A percentile compares a stretch with the other conserved stretches of the same genome.
Conservation (phyloP, 1,140 invertebrate species). For the Mamestra configurata region DNA sequence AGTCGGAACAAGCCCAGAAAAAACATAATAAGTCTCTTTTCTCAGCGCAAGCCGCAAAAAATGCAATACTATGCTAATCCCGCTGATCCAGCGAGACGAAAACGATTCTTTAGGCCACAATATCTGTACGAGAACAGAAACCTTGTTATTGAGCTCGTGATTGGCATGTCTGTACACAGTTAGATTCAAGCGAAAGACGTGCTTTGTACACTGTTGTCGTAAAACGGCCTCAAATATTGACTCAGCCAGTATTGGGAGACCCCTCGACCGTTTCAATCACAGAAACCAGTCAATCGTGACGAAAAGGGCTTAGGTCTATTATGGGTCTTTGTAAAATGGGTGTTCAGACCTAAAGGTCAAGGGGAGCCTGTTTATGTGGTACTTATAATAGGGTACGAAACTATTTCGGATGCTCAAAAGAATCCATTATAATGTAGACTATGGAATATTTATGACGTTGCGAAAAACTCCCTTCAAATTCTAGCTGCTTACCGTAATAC, state of each 20-base stretch:
- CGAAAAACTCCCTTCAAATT: too few relatives aligned
- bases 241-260: conserved; percentile 55
- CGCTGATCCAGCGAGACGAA: not conserved
- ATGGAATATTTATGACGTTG: too few relatives aligned
- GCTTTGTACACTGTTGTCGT: conserved; percentile 50
- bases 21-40: not conserved
- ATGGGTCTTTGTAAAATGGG: conserved; percentile 35
- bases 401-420: too few relatives aligned
- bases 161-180: not conserved
- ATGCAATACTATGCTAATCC: conserved; percentile 35
- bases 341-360: conserved; percentile 32
- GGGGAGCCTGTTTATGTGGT: conserved; percentile 10
- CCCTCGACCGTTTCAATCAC: conserved; percentile 44
- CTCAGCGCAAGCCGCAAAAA: not conserved
- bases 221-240: conserved; percentile 65
- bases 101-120: not conserved
- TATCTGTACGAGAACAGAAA: conserved; percentile 9
- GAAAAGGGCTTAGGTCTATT: conserved; percentile 10
- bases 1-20: not conserved
- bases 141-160: conserved; percentile 49
- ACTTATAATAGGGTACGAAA: not conserved
- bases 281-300: conserved; percentile 29
- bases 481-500: too few relatives aligned
- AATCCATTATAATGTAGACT: too few relatives aligned
- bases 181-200: conserved; percentile 50